Conservation (phyloP, 2,888 invertebrate species). For the Malthinus flaveolus region DNA sequence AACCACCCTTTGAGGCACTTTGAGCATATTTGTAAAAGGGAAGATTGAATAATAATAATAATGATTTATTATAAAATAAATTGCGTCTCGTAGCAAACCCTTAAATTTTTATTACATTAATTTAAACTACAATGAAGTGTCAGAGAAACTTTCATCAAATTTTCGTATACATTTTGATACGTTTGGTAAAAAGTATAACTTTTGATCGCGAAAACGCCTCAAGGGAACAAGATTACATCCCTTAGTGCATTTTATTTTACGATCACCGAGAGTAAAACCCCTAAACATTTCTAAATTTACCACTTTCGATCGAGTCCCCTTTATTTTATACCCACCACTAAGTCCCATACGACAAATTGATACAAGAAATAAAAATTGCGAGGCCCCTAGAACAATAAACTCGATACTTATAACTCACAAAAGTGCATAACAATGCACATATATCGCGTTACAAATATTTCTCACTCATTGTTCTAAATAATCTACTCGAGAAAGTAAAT, state of each 20-base stretch:
- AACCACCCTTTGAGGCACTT: background rate
- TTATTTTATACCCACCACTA: conserved; percentile 25
- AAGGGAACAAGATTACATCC: conserved; percentile 35
- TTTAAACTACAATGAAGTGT: conserved; percentile 24
- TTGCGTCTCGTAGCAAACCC: conserved; percentile 17
- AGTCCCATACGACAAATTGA: conserved; percentile 29
- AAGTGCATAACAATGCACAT: background rate
- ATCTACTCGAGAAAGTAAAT: background rate
- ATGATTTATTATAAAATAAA: conserved; percentile 31
- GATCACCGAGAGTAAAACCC: conserved; percentile 33
- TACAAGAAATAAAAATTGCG: conserved; percentile 15
- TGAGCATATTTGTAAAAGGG: background rate
- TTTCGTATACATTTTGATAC: conserved; percentile 22
- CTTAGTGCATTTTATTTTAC: conserved; percentile 38
- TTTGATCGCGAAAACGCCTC: conserved; percentile 32
- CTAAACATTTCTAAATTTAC: conserved; percentile 32
- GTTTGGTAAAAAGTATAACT: conserved; percentile 31
- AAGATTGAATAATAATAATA: conserved; percentile 2
- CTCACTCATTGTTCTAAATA: too few relatives aligned
- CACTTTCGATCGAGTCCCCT: conserved; percentile 33
- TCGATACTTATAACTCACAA: background rate
- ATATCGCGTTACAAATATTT: background rate
- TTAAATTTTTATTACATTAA: background rate
- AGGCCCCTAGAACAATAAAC: too few relatives aligned
- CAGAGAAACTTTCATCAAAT: conserved; percentile 24